phyloP scores from a whole-genome alignment of 1,140 invertebrate genomes.

The Orchesella cincta region DNA sequence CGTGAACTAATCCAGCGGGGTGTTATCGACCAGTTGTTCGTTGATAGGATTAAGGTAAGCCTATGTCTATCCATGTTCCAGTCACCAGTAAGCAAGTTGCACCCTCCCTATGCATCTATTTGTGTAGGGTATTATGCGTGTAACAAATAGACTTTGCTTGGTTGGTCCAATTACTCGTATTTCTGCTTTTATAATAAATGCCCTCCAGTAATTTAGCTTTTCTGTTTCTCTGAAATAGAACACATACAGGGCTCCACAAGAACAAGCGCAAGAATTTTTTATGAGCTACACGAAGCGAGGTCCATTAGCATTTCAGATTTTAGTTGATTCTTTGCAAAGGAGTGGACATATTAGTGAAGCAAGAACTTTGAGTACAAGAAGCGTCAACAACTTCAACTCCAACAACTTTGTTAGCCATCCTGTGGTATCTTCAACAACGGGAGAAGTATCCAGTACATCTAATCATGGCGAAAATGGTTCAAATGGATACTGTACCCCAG shows the following conservation, averaged over 20 bases:
- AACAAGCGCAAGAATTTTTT: slow-evolving; percentile 46
- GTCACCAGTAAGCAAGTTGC: no score
- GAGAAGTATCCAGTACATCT: slow-evolving; percentile 2
- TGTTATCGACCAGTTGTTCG: slow-evolving; percentile 36
- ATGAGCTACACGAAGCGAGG: slow-evolving; percentile 36
- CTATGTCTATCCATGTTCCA: no score
- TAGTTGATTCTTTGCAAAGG: slow-evolving; percentile 32
- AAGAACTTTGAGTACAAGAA: neutral
- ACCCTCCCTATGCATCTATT: no score
- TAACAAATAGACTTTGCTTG: neutral
- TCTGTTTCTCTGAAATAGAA: no score
- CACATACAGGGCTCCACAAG: neutral
- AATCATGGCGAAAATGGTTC: neutral
- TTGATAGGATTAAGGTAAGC: slow-evolving; percentile 38
- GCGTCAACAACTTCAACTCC: no score
- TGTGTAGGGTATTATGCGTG: no score
- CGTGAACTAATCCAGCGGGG: slow-evolving; percentile 23
- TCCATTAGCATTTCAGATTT: slow-evolving; percentile 39
- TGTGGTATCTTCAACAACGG: neutral
- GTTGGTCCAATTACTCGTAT: no score
- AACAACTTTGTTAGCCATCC: neutral
- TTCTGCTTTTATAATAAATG: no score
- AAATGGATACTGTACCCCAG: neutral
- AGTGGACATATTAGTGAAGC: slow-evolving; percentile 42
- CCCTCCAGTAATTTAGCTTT: no score